phyloP scores from a whole-genome alignment of 2,797 vertebrate genomes.

The Astyanax mexicanus region DNA sequence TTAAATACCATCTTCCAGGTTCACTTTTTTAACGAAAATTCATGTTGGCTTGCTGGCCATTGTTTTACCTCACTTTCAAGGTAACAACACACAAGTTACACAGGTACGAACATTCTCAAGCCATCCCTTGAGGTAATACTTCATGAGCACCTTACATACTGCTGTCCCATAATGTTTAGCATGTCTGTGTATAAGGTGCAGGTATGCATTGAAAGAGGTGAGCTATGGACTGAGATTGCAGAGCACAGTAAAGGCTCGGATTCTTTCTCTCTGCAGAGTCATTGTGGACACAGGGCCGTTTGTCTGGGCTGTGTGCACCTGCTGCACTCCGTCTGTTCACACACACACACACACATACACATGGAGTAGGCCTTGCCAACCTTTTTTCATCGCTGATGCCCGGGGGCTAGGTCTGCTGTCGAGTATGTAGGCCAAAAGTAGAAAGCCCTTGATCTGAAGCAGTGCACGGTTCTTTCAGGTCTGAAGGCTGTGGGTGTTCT shows the following conservation, averaged over 20 bases:
- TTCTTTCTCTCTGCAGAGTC: conserved; percentile 70
- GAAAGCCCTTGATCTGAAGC: conserved; percentile 2
- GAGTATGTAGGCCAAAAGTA: conserved; percentile 1
- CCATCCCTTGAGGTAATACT: no score
- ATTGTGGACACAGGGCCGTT: conserved; percentile 74
- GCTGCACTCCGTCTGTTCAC: conserved; percentile 48
- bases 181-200: conserved; percentile 28
- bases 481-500: background rate
- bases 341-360: conserved; percentile 19
- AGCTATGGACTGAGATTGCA: conserved; percentile 51
- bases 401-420: background rate
- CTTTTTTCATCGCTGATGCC: background rate
- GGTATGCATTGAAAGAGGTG: conserved; percentile 20
- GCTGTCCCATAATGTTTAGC: conserved; percentile 62
- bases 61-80: no score
- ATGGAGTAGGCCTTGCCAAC: background rate
- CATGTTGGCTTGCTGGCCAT: no score
- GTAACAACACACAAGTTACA: no score
- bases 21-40: no score
- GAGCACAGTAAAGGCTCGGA: conserved; percentile 68
- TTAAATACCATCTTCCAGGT: no score
- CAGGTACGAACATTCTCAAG: no score
- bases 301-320: conserved; percentile 71
- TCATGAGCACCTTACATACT: no score
- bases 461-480: background rate